A percentile compares a stretch with the other conserved stretches of the same genome.
phyloP scores from a whole-genome alignment of 2,888 invertebrate genomes.

The Scaptomyza flava region DNA sequence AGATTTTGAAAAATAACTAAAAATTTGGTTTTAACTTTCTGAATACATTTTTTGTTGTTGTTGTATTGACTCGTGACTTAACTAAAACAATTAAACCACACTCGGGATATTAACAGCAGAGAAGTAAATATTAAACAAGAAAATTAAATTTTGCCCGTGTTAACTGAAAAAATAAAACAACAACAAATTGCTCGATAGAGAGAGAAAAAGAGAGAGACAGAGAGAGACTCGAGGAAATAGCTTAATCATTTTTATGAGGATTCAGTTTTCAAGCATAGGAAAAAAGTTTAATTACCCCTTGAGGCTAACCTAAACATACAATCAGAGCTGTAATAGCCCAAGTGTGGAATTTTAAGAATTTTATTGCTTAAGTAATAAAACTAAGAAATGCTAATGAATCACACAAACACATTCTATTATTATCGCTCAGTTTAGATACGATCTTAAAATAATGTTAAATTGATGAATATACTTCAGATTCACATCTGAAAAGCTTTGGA shows the following conservation, averaged over 20 bases:
- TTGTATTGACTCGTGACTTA: too few species aligned
- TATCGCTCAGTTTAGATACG: not conserved
- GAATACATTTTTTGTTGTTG: too few species aligned
- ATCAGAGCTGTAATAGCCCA: not conserved
- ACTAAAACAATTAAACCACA: too few species aligned
- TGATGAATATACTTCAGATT: not conserved
- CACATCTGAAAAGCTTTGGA: too few species aligned
- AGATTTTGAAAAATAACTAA: not conserved
- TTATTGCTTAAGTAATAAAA: slow-evolving; percentile 26
- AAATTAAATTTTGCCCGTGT: too few species aligned
- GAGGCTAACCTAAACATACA: not conserved
- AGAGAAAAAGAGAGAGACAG: not conserved
- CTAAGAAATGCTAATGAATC: slow-evolving; percentile 35
- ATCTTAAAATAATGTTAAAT: not conserved
- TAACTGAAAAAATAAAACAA: too few species aligned
- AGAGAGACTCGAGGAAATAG: not conserved
- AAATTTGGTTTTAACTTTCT: too few species aligned
- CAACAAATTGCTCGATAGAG: too few species aligned
- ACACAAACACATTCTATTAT: too few species aligned
- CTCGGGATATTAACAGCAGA: too few species aligned
- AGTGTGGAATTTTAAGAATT: not conserved
- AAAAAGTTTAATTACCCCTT: not conserved
- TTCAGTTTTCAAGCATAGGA: not conserved
- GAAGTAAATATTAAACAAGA: too few species aligned
- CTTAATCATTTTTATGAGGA: not conserved